A percentile compares a stretch with the other conserved stretches of the same genome.
Evolutionary conservation across 2,113 vertebrate species (phyloP).

Genomic region (Paedocypris sp.): DNA sequence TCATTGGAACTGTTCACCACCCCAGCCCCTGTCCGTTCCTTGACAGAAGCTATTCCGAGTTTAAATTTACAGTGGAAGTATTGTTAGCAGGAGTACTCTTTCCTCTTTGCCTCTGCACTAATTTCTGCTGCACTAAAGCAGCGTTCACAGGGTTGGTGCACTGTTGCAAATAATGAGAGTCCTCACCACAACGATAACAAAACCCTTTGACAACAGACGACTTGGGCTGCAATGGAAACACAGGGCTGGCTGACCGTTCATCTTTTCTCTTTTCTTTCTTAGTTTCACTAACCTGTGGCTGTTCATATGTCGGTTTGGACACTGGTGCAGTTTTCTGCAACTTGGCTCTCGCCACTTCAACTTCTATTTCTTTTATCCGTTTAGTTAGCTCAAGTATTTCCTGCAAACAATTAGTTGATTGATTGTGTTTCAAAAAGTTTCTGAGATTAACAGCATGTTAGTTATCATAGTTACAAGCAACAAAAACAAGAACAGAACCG

Average conservation of each 20-base stretch:
- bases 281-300: neutral
- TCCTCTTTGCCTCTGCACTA: neutral
- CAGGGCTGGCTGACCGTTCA: neutral
- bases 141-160: neutral
- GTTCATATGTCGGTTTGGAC: neutral
- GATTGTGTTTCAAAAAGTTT: too few species aligned
- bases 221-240: neutral
- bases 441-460: too few species aligned
- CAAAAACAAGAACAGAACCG: too few species aligned
- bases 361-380: neutral
- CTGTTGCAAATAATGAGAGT: neutral
- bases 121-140: neutral
- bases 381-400: too few species aligned
- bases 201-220: neutral
- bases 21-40: neutral
- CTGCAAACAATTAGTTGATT: too few species aligned
- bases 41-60: neutral
- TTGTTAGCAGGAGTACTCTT: neutral
- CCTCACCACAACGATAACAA: neutral
- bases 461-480: too few species aligned
- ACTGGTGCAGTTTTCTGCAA: neutral
- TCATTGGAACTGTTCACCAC: neutral
- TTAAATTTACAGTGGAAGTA: neutral
- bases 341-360: neutral
- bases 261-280: neutral